These are phyloP conservation scores for Solenopsis invicta DNA, from an alignment of 1,140 invertebrate genomes.

Conservation along the genomic window DNA sequence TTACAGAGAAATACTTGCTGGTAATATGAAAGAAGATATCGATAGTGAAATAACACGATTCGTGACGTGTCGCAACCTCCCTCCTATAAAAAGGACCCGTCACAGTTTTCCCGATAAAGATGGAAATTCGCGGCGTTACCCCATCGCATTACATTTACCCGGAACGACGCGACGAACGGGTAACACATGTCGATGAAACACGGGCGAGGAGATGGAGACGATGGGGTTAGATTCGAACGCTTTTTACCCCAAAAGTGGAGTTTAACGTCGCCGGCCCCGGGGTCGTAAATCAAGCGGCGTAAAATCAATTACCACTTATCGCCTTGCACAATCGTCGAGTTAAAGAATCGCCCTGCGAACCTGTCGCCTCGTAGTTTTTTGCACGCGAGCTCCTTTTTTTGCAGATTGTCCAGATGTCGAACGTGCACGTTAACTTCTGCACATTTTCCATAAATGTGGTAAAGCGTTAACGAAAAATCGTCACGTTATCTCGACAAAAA, in stretches of 20 bases:
- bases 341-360: slow-evolving; percentile 69
- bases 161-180: slow-evolving; percentile 75
- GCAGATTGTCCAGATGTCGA: slow-evolving; percentile 32
- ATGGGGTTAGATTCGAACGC: slow-evolving; percentile 80
- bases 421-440: background rate
- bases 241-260: slow-evolving; percentile 81
- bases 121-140: slow-evolving; percentile 81
- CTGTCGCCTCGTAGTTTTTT: slow-evolving; percentile 68
- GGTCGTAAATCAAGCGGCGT: slow-evolving; percentile 85
- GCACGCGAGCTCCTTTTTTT: background rate
- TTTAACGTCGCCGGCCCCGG: slow-evolving; percentile 66
- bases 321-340: slow-evolving; percentile 55
- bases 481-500: background rate
- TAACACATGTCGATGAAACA: slow-evolving; percentile 81
- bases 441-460: background rate
- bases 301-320: slow-evolving; percentile 87
- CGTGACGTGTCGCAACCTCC: background rate
- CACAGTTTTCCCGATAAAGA: slow-evolving; percentile 81
- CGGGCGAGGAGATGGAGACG: slow-evolving; percentile 53
- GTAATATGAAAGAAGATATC: background rate
- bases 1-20: background rate
- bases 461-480: background rate
- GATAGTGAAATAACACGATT: background rate
- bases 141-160: slow-evolving; percentile 62
- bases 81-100: slow-evolving; percentile 46